Evolutionary conservation across 1,140 invertebrate genomes (phyloP), one percentile per base, ranked within the genome.

Genomic region (Dreissena polymorpha): DNA sequence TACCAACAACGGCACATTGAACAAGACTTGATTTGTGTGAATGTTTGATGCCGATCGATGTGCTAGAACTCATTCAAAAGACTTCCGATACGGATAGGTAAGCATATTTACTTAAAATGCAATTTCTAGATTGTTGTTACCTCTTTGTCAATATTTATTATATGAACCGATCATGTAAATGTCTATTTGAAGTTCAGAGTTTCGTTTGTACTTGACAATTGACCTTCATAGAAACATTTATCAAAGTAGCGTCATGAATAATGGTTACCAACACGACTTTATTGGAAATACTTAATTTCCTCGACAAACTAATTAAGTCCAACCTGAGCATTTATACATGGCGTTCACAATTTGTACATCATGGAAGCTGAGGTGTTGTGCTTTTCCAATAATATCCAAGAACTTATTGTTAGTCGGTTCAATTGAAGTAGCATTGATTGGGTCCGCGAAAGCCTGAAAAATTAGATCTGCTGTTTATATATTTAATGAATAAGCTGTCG

Each of bases 301-400:
- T 25, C 16, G 16, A 8, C 1, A 21, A 18, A 25, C 0, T 18
- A 25, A 18, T 21, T 6, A 68, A 53, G 53, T 13, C 13, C 25
- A 74, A 83, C 80, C 72, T 39, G 80, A 75, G 29, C 80, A 83
- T 0, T 69, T 74, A 57, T 83, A 83, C 50, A 75, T 53, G 49
- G 75, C 73, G 23, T 74, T 83, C 0, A 67, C 80, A 7, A 75
- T 75, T 39, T 60, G 23, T 16, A 70, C 71, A 53, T 83, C 80
- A 49, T 76, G 63, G 49, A 69, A 83, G 50, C 80, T 83, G 12
- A 83, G 25, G 18, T 29, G 23, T 6, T 50, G 50, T 18, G 63
- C 64, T 10, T 79, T 21, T n/a, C 76, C 76, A 23, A 79, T 79
- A 29, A 70, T 51, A 50, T 79, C 67, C 10, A 69, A n/a, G 23